These are phyloP conservation scores for Trichogramma dendrolimi DNA, from an alignment of 2,888 invertebrate species.

Conservation along the genomic window DNA sequence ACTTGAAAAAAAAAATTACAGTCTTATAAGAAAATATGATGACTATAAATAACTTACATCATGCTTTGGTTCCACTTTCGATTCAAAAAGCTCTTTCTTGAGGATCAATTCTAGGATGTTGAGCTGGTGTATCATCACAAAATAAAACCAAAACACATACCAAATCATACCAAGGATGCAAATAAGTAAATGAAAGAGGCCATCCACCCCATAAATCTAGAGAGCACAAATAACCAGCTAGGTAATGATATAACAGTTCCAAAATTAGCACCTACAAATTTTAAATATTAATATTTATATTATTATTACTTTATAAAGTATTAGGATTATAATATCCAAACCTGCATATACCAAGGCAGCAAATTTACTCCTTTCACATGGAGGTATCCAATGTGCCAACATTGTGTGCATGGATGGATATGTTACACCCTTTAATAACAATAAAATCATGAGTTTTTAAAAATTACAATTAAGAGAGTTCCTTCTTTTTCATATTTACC, in stretches of 20 bases:
- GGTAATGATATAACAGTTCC: conserved; percentile 86
- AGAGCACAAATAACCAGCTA: conserved; percentile 80
- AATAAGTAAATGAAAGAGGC: conserved; percentile 84
- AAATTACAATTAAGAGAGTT: background rate
- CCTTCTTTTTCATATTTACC: conserved; percentile 44
- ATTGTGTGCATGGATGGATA: conserved; percentile 93
- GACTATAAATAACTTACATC: conserved; percentile 34
- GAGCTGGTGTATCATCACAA: conserved; percentile 67
- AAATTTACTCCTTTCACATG: conserved; percentile 83
- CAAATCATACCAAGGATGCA: conserved; percentile 72
- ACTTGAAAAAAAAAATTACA: too few relatives aligned
- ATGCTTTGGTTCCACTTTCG: conserved; percentile 58
- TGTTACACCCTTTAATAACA: conserved; percentile 67
- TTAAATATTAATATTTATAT: conserved; percentile 14
- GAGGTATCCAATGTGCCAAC: conserved; percentile 90
- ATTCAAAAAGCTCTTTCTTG: conserved; percentile 67
- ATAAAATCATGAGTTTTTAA: conserved; percentile 1
- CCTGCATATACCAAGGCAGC: conserved; percentile 83
- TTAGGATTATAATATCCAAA: conserved; percentile 41
- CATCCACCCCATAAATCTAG: conserved; percentile 73
- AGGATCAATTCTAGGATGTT: conserved; percentile 70
- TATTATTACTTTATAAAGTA: conserved; percentile 1
- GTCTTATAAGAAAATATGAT: background rate
- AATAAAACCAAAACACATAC: conserved; percentile 76
- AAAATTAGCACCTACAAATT: conserved; percentile 74